Base-by-base conservation (phyloP, 2,888 invertebrate genomes). In the Stenichneumon culpator region DNA sequence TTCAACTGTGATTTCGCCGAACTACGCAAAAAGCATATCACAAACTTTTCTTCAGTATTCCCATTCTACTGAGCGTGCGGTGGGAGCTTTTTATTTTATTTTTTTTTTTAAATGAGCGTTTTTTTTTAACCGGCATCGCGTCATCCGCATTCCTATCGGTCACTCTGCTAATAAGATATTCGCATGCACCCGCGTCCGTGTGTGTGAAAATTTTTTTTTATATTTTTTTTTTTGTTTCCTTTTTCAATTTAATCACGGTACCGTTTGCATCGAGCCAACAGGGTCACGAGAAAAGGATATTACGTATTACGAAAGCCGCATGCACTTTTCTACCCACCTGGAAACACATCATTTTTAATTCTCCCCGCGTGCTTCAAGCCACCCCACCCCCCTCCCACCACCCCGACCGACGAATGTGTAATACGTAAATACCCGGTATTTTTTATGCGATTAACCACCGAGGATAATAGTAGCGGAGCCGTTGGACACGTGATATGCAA, bases 91-190 rank as follows among this genome's bases (percentile, higher is more conserved):
- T 74, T 65, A 14, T 39, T 19, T 32, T 36, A 7, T 36, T 36
- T 36, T 36, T 36, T 36, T 36, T 36, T 36, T 9, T 36, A 9
- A 36, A 36, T 4, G 9, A 36, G 36, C 9, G 19, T 25, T 47
- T 22, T 44, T 19, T 19, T 28, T 28, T 2, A 36, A 36, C 36
- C 52, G 65, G 63, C 28, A 63, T 75, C 75, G 83, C 80, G 68
- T 82, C 82, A 77, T 85, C 57, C 68, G 82, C 69, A 85, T 85
- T 85, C 70, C 84, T 82, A 79, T 82, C 84, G 84, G 78, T 74
- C 79, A 82, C 74, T 79, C 79, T 19, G 79, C 84, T 85, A 85
- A 85, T 84, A 84, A 84, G 84, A 69, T 85, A 85, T 85, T 82
- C 82, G 70, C 65, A 82, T 60, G 70, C 36, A 65, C 82, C 79